Evolutionary conservation across 2,113 vertebrate genomes (phyloP).

Genomic region (Talpa occidentalis): DNA sequence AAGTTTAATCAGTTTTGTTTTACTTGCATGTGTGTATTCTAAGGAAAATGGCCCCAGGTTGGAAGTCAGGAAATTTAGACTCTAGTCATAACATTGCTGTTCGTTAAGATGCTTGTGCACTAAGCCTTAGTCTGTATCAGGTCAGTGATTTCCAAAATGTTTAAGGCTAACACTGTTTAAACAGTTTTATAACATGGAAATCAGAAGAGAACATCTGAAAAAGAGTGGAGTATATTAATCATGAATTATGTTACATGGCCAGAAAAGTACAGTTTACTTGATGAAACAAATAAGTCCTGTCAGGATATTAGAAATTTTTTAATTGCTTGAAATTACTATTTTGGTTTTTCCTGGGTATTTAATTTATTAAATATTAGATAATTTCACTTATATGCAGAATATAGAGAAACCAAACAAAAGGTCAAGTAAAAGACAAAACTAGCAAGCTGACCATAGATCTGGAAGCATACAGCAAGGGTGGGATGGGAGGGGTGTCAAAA

Average conservation of each 20-base stretch:
- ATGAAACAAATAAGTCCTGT: not conserved
- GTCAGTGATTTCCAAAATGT: not conserved
- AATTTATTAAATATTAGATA: not conserved
- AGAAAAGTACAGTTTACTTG: not conserved
- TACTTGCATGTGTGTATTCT: not conserved
- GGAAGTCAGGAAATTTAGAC: not conserved
- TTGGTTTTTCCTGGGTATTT: not conserved
- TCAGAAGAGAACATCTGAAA: not conserved
- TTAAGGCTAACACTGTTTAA: conserved; percentile 5
- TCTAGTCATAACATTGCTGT: not conserved
- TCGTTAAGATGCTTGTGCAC: not conserved
- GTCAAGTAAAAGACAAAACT: too few relatives aligned
- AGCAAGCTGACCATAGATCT: too few relatives aligned
- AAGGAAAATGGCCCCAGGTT: not conserved
- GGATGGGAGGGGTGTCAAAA: too few relatives aligned
- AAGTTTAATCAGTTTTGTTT: conserved; percentile 22
- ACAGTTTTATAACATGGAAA: not conserved
- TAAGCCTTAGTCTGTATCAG: not conserved
- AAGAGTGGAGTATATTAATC: not conserved
- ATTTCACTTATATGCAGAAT: too few relatives aligned
- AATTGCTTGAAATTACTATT: not conserved
- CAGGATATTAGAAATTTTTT: not conserved
- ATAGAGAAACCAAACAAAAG: too few relatives aligned
- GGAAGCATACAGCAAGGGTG: too few relatives aligned
- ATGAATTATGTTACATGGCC: conserved; percentile 1